These are phyloP conservation scores for Tetrax tetrax DNA, from an alignment of 2,113 vertebrate genomes.

Conservation along the genomic window DNA sequence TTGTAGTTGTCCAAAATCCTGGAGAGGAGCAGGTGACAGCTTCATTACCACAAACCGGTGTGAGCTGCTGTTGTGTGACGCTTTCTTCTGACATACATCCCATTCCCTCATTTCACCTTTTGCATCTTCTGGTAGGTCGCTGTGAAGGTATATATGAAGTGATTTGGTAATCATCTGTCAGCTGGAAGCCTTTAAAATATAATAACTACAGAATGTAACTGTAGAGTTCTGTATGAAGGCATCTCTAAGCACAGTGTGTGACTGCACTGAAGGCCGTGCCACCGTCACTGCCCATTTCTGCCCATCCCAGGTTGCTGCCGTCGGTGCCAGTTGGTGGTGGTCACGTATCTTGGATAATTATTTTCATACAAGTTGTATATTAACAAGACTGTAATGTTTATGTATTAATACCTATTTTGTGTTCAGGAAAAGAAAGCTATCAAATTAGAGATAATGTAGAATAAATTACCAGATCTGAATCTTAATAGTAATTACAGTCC, in stretches of 20 bases:
- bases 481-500: neutral
- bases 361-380: neutral
- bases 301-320: fast-evolving
- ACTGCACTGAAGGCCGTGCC: fast-evolving
- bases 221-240: neutral
- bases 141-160: neutral
- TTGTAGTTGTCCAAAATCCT: neutral
- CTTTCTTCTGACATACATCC: neutral
- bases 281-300: neutral
- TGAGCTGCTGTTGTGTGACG: fast-evolving
- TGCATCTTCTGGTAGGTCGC: neutral
- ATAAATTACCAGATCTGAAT: neutral
- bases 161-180: neutral
- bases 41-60: fast-evolving
- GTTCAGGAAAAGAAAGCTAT: neutral
- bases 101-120: neutral
- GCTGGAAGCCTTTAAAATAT: neutral
- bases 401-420: neutral
- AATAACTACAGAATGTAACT: neutral
- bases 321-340: neutral
- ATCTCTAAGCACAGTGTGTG: neutral
- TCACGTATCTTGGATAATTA: neutral
- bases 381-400: neutral
- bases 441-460: neutral
- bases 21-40: neutral